phyloP scores from a whole-genome alignment of 1,140 invertebrate genomes.

The Zaprionus ornatus region DNA sequence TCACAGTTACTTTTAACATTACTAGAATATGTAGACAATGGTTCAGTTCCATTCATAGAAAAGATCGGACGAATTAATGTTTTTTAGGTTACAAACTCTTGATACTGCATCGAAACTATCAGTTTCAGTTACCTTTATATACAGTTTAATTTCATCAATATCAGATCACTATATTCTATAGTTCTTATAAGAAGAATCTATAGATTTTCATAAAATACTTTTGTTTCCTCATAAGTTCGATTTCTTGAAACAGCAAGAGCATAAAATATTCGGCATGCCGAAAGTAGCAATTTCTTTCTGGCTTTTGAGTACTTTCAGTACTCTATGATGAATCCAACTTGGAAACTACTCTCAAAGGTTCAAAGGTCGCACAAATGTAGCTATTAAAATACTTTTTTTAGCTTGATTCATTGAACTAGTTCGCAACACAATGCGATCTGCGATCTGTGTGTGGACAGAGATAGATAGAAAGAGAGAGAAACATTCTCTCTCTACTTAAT shows the following conservation, averaged over 20 bases:
- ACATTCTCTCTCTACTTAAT: neutral
- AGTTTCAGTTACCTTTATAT: too few species aligned
- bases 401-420: slow-evolving; percentile 11
- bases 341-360: neutral
- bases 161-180: neutral
- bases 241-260: neutral
- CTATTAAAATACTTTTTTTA: slow-evolving; percentile 1
- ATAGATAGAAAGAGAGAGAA: neutral
- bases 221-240: too few species aligned
- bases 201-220: too few species aligned
- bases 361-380: neutral
- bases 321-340: neutral
- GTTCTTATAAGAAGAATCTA: neutral
- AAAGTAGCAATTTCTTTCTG: neutral
- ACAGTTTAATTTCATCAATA: neutral
- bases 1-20: neutral
- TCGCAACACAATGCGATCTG: slow-evolving; percentile 1
- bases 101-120: too few species aligned
- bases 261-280: neutral
- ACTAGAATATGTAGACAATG: too few species aligned
- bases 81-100: too few species aligned
- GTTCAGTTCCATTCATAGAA: too few species aligned
- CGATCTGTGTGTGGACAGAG: slow-evolving; percentile 4
- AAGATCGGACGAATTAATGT: too few species aligned
- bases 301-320: neutral